phyloP scores from a whole-genome alignment of 2,888 invertebrate species.

The Augiades crinisus region DNA sequence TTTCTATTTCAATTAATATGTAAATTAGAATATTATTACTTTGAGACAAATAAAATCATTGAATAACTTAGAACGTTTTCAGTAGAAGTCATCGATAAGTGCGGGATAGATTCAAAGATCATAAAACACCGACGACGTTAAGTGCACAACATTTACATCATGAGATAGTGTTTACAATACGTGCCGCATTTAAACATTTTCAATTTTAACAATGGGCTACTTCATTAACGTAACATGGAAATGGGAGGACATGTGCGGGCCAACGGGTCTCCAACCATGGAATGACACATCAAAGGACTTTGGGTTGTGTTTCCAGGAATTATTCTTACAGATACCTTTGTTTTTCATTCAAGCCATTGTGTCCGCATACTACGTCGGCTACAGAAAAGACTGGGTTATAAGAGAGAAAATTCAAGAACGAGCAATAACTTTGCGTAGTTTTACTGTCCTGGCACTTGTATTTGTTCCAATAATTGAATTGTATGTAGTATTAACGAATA shows the following conservation, averaged over 20 bases:
- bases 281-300: conserved; percentile 87
- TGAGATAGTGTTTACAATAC: conserved; percentile 13
- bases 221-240: conserved; percentile 77
- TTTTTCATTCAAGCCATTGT: conserved; percentile 86
- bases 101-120: no score
- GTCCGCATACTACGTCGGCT: conserved; percentile 92
- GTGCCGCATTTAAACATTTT: background rate
- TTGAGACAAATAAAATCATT: no score
- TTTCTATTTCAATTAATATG: no score
- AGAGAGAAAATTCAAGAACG: conserved; percentile 83
- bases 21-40: no score
- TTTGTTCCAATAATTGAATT: conserved; percentile 86
- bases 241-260: conserved; percentile 89
- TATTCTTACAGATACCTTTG: conserved; percentile 89
- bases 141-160: background rate
- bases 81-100: no score
- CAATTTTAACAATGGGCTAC: conserved; percentile 39
- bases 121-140: no score
- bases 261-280: conserved; percentile 87
- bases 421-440: conserved; percentile 84
- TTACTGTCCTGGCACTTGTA: conserved; percentile 83
- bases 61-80: no score
- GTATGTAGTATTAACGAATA: conserved; percentile 82
- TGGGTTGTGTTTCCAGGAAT: conserved; percentile 92
- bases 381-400: conserved; percentile 82